Evolutionary conservation across 2,113 vertebrate genomes (phyloP), one percentile per base, ranked within the genome.

Genomic region (Eudyptes chrysolophus): DNA sequence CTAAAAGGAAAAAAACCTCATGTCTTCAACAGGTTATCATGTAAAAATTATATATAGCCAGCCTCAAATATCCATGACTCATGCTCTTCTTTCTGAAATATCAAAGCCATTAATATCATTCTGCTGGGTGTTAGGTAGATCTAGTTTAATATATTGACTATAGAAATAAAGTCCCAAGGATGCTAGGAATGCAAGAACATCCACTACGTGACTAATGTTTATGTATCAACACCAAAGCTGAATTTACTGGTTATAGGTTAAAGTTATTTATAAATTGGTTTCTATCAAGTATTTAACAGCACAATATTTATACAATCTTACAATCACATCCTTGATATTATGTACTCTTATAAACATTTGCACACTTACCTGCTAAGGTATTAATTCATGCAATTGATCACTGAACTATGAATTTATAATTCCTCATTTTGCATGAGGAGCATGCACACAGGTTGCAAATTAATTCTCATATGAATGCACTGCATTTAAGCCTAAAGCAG

Each of bases 381-480:
- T 38, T n/a, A 32, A 69, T 40, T 54, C 7, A 74, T 1, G 7
- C 25, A 34, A 64, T 11, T 52, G 26, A 72, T 38, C 7, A 57
- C 16, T 52, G 24, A 71, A 16, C 18, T 20, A 64, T 8, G 9
- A 42, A 46, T 62, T 51, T 15, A 1, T 11, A 74, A 34, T 11
- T 52, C 40, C 15, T 77, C 40, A 4, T 9, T 52, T 80, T 38
- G 68, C 25, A 13, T 2, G 10, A 24, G 6, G 17, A 77, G 32
- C 40, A 42, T 1, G 20, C 6, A 16, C 2, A 2, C 2, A n/a
- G 29, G 4, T 12, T 57, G 8, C 3, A 77, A 69, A 69, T 36
- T 12, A 66, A 40, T 61, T 26, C n/a, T 49, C 38, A 10, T 22
- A 30, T 3, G 16, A 52, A 72, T 8, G 12, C 34, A 52, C 21